These are phyloP conservation scores for Pogonocichla stellata DNA, from an alignment of 2,113 vertebrate genomes.

Conservation along the genomic window DNA sequence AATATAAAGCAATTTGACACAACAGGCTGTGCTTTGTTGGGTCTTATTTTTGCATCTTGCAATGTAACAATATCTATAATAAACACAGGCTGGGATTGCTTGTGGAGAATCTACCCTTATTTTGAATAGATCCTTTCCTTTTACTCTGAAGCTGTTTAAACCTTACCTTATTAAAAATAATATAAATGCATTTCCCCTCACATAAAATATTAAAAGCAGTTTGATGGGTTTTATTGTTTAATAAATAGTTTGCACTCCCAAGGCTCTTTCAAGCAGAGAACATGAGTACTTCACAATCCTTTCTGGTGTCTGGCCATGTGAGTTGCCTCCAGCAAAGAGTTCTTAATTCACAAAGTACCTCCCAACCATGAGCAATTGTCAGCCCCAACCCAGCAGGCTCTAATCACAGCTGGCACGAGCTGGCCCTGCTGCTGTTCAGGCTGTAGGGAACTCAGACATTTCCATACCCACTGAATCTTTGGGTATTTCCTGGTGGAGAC, in stretches of 20 bases:
- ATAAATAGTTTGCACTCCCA: conserved; percentile 20
- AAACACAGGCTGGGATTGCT: conserved; percentile 26
- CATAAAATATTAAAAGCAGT: conserved; percentile 5
- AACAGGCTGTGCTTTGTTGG: conserved; percentile 22
- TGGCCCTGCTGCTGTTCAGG: neutral
- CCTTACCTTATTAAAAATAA: neutral
- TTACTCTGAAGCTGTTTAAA: neutral
- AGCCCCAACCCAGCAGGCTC: neutral
- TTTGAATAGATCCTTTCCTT: neutral
- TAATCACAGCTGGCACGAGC: neutral
- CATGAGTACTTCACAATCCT: neutral
- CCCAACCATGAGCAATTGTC: neutral
- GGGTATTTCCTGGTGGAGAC: neutral
- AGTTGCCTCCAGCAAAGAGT: conserved; percentile 14
- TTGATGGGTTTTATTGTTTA: conserved; percentile 24
- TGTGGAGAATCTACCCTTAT: neutral
- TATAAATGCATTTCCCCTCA: neutral
- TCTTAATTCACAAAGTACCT: fast-evolving
- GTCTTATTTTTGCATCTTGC: neutral
- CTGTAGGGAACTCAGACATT: neutral
- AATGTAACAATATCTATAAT: neutral
- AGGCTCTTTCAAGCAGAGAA: neutral
- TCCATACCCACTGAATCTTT: neutral
- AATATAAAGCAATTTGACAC: neutral
- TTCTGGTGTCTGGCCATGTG: neutral